Evolutionary conservation across 2,113 vertebrate genomes (phyloP), one percentile per base, ranked within the genome.

Genomic region (Arvicanthis niloticus): DNA sequence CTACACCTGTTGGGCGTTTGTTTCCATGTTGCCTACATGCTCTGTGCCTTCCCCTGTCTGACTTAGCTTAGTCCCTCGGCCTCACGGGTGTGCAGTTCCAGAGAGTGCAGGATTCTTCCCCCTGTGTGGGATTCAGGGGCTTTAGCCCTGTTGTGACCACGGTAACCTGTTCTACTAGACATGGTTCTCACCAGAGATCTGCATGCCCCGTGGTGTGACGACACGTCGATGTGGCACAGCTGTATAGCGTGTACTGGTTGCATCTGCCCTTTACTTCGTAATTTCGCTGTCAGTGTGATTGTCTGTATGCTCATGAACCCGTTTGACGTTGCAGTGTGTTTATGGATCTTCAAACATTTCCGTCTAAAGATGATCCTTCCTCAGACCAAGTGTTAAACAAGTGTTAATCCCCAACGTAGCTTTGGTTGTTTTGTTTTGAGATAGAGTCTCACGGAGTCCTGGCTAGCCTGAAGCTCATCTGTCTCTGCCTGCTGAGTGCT

Each of bases 241-340:
- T 48, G 13, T 26, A 42, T 26, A 42, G 37, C 19, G 19, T 22
- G 70, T 42, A 80, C 86, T 62, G 34, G 37, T 86, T 72, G 85
- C 62, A 92, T n/a, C 6, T 48, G 67, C 58, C 85, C 29, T 62
- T 40, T 51, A 89, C 67, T 95, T 96, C 76, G 8, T 81, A 58
- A 40, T 72, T 89, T 94, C 53, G 5, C 48, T 88, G 42, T 48
- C 77, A 40, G 34, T 73, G 4, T 76, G 24, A 85, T 91, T 72
- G 80, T 9, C 10, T 4, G 0, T 48, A 4, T 53, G 80, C 51
- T 89, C 51, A 13, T 78, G 84, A 89, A 51, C 51, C 75, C 73
- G 81, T 58, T 77, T 89, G 82, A 19, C n/a, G 21, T 29, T 70
- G 90, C 34, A 24, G 6, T 16, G 37, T 85, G 53, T 78, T 95